These are phyloP conservation scores for Latrodectus hesperus DNA, from an alignment of 2,888 invertebrate species.

Conservation along the genomic window DNA sequence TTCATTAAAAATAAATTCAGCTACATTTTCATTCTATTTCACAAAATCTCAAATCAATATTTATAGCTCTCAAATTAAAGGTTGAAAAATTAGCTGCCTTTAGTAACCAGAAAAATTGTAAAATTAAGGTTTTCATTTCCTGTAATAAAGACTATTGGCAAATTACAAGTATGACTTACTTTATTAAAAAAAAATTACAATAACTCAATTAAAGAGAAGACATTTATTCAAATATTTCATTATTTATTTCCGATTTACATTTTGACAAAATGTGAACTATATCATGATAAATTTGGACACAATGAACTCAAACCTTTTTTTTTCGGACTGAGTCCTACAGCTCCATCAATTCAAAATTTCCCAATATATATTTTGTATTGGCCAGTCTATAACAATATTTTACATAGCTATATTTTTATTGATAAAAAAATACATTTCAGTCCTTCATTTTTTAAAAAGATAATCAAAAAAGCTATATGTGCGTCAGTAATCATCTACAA, in stretches of 20 bases:
- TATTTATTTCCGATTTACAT: not conserved
- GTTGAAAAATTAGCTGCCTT: too few species aligned
- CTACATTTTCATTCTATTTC: too few species aligned
- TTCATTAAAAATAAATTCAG: too few species aligned
- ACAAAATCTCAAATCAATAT: too few species aligned
- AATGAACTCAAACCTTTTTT: not conserved
- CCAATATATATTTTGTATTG: not conserved
- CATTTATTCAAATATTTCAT: not conserved
- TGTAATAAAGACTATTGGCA: too few species aligned
- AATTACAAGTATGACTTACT: too few species aligned
- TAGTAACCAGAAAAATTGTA: too few species aligned
- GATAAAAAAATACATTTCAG: conserved; percentile 57
- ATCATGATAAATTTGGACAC: not conserved
- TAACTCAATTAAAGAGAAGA: not conserved
- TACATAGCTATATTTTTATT: conserved; percentile 41
- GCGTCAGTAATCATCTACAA: conserved; percentile 51
- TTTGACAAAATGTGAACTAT: not conserved
- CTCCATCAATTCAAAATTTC: not conserved
- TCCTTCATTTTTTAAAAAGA: conserved; percentile 41
- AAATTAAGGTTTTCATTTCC: too few species aligned
- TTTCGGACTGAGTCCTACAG: too few species aligned
- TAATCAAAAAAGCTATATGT: conserved; percentile 53
- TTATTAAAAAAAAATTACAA: too few species aligned
- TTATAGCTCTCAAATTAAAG: too few species aligned
- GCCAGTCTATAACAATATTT: conserved; percentile 48